Evolutionary conservation across 2,888 invertebrate species (phyloP), one percentile per base, ranked within the genome.

Genomic region (Callimorpha dominula): DNA sequence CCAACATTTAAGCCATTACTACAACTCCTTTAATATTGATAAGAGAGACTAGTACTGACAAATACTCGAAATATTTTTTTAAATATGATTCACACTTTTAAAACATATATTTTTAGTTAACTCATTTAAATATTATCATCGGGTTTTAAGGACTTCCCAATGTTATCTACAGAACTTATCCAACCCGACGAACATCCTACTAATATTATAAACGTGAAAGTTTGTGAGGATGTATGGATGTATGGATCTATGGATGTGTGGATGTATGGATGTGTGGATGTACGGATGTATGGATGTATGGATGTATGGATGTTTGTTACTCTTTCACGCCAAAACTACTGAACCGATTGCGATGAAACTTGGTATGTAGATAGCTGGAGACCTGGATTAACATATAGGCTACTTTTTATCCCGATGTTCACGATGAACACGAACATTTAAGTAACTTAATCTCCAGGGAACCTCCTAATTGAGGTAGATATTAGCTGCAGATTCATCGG

Each of bases 161-260:
- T 65, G 54, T 57, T 70, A 70, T 65, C 57, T 57, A 20, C 65
- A 46, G 46, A 50, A 65, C 11, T 52, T 65, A 65, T 65, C 54
- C 17, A 57, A 14, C 31, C 31, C 46, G 43, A 54, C 54, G 52
- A n/a, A n/a, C n/a, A n/a, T n/a, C n/a, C n/a, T n/a, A n/a, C n/a
- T n/a, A n/a, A n/a, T n/a, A n/a, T n/a, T n/a, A n/a, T n/a, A n/a
- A n/a, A n/a, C n/a, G n/a, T n/a, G n/a, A n/a, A n/a, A n/a, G n/a
- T n/a, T n/a, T n/a, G n/a, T n/a, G n/a, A n/a, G n/a, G n/a, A n/a
- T n/a, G n/a, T n/a, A n/a, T n/a, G n/a, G n/a, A n/a, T n/a, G n/a
- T n/a, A n/a, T n/a, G n/a, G n/a, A n/a, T n/a, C n/a, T n/a, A n/a
- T n/a, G n/a, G n/a, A n/a, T n/a, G n/a, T n/a, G n/a, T n/a, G n/a